Conservation (phyloP, 1,140 invertebrate genomes). For the Macrosteles quadrilineatus region DNA sequence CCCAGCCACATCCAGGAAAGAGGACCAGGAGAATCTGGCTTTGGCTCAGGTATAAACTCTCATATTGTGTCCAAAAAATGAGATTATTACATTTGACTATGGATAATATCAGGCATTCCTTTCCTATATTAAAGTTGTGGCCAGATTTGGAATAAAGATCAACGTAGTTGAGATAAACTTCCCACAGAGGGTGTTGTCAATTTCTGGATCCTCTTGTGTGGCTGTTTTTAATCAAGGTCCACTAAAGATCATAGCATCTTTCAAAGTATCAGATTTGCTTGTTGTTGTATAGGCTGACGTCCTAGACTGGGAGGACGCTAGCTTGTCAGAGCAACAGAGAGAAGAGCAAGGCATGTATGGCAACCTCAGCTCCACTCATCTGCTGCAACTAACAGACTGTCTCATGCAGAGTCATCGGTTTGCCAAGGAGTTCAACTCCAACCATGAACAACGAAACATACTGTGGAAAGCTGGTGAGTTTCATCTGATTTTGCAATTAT, state of each 20-base stretch:
- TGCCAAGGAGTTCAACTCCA: conserved; percentile 92
- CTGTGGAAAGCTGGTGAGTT: conserved; percentile 94
- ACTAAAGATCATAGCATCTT: too few relatives aligned
- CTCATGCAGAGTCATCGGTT: conserved; percentile 90
- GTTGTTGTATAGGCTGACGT: conserved; percentile 71
- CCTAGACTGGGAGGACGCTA: conserved; percentile 54
- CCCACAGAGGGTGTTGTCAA: too few relatives aligned
- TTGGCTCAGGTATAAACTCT: conserved; percentile 73
- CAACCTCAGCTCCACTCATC: conserved; percentile 76
- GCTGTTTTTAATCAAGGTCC: too few relatives aligned
- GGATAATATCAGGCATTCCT: too few relatives aligned
- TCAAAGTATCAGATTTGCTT: too few relatives aligned
- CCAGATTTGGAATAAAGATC: too few relatives aligned
- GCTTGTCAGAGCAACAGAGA: conserved; percentile 71
- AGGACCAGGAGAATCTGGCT: conserved; percentile 92
- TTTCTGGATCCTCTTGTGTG: too few relatives aligned
- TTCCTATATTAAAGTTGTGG: too few relatives aligned
- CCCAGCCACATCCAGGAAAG: conserved; percentile 93
- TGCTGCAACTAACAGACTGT: conserved; percentile 90
- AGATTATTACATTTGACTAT: too few relatives aligned
- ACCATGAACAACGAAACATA: conserved; percentile 91
- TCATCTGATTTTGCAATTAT: too few relatives aligned
- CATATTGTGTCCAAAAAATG: too few relatives aligned
- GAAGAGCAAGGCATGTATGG: conserved; percentile 98
- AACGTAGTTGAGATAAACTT: too few relatives aligned